Evolutionary conservation across 2,888 invertebrate genomes (phyloP), one percentile per base, ranked within the genome.

Genomic region (Timandra comae): DNA sequence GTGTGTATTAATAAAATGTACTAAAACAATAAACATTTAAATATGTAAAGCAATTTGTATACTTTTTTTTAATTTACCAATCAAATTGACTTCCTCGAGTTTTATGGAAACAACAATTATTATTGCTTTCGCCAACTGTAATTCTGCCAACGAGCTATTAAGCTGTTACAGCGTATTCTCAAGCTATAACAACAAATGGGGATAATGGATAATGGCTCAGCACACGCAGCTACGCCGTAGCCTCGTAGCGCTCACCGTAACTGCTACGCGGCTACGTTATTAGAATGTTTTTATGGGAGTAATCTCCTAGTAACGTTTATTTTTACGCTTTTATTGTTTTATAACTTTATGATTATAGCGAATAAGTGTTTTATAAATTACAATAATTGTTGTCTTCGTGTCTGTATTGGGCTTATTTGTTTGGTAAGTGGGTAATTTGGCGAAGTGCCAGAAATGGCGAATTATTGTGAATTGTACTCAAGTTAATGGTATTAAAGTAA

Each of bases 261-360:
- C 11, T 36, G 44, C 53, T 50, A 56, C 60, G 54, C 29, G 29
- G 34, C 40, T 48, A 46, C 45, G 31, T 16, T 16, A 33, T 29
- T 32, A 28, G 27, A 30, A 31, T 40, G 47, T 56, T 58, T 56
- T 51, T 49, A 41, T 49, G 49, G 48, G 53, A 48, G 43, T 39
- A 49, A 44, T 52, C 41, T 53, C 36, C 16, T 5, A 16, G 16
- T 21, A 31, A 33, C 41, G 42, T 36, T 35, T 28, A 43, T 53
- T 51, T 47, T 43, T 38, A 49, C 45, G 37, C 35, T 44, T 35
- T 53, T 41, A 38, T 46, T 43, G 27, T 24, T 30, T 36, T 40
- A 46, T 16, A 35, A 33, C 39, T 35, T 29, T 31, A 32, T 34
- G 42, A 29, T 41, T 42, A 43, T 43, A 38, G 27, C 38, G 9